phyloP scores from a whole-genome alignment of 53 echinoderm and acorn worm species.

The Arbacia lixula region DNA sequence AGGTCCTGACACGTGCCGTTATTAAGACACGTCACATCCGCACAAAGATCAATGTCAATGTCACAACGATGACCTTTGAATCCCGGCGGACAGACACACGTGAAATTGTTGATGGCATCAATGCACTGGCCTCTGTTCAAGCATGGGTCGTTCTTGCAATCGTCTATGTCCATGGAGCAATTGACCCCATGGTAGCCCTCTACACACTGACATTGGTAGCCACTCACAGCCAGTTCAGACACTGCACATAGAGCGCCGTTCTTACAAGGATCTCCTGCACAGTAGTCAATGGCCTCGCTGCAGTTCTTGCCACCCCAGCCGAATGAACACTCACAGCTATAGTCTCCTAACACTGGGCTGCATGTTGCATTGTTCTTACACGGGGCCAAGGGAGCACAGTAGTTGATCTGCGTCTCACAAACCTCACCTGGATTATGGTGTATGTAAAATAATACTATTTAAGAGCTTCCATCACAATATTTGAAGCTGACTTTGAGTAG shows the following conservation, averaged over 20 bases:
- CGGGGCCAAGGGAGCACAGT: neutral
- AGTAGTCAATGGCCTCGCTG: neutral
- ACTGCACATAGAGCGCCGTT: neutral
- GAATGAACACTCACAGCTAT: neutral
- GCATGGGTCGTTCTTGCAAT: conserved; percentile 11
- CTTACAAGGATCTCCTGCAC: neutral
- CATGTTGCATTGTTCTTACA: conserved; percentile 25
- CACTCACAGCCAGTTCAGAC: neutral
- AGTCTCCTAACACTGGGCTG: neutral
- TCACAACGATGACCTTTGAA: neutral
- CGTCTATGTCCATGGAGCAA: conserved; percentile 2
- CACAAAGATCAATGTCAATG: conserved; percentile 15
- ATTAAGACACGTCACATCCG: conserved; percentile 10
- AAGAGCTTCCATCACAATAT: no score
- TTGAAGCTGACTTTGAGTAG: no score
- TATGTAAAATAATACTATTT: no score
- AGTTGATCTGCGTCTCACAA: neutral
- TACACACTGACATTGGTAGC: neutral
- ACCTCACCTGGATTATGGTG: neutral
- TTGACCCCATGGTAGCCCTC: neutral
- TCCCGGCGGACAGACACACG: neutral
- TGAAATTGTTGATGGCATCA: conserved; percentile 3
- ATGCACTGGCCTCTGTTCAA: neutral
- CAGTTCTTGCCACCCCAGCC: conserved; percentile 10
- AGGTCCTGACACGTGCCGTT: conserved; percentile 14